Conservation (phyloP, 2,797 vertebrate genomes). For the Epinephelus awoara region DNA sequence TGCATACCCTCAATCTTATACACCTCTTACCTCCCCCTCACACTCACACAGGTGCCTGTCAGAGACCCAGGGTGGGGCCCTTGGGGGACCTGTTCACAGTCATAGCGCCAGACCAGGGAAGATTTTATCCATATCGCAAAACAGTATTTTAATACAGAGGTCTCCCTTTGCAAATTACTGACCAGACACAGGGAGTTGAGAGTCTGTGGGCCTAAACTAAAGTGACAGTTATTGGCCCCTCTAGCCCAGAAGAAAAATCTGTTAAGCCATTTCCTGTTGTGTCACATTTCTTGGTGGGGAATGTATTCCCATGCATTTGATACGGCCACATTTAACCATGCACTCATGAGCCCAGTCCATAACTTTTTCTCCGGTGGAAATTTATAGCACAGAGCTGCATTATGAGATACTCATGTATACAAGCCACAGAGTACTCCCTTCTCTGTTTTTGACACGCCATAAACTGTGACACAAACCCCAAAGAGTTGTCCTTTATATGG, state of each 20-base stretch:
- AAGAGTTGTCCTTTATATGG: constrained; percentile 69
- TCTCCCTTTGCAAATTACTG: constrained; percentile 79
- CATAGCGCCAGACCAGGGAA: constrained; percentile 38
- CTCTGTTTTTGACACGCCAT: constrained; percentile 75
- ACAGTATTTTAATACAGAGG: constrained; percentile 76
- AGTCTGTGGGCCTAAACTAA: constrained; percentile 84
- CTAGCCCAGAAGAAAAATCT: constrained; percentile 80
- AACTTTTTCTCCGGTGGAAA: constrained; percentile 75
- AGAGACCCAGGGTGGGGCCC: constrained; percentile 33
- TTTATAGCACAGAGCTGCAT: constrained; percentile 74
- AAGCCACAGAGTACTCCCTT: constrained; percentile 58
- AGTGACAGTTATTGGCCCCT: constrained; percentile 89
- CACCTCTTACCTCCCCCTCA: constrained; percentile 64
- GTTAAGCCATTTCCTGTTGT: constrained; percentile 90
- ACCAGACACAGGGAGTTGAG: constrained; percentile 82
- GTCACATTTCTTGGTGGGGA: constrained; percentile 88
- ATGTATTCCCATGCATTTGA: constrained; percentile 85
- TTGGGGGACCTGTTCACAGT: constrained; percentile 47
- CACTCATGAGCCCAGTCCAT: constrained; percentile 76
- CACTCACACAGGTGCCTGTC: constrained; percentile 70
- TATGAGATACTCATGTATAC: constrained; percentile 77
- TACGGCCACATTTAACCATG: constrained; percentile 82
- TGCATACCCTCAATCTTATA: constrained; percentile 47
- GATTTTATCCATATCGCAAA: constrained; percentile 68
- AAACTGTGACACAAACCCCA: constrained; percentile 74